Base-by-base conservation (phyloP, 2,797 vertebrate genomes). In the Adelosebastes latens region DNA sequence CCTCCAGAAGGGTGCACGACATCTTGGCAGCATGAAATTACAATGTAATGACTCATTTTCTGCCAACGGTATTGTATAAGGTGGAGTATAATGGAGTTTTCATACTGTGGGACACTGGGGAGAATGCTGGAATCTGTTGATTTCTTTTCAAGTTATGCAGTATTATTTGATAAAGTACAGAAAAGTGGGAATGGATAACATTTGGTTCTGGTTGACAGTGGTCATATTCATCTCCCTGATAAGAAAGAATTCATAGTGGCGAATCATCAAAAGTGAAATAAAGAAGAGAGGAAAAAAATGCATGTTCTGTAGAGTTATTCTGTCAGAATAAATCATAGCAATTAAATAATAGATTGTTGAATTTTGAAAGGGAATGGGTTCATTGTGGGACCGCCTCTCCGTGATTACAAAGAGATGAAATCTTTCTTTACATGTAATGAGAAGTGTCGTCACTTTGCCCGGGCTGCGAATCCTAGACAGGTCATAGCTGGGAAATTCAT, bases 281-380 rank as follows among this genome's bases (percentile, higher is more conserved):
- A 85, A 87, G 72, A 83, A 42, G 39, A 36, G 66, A 79, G 59
- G 10, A 77, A 79, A 80, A 68, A 82, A 83, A 82, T 31, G 67
- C 81, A 87, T 87, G 69, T 91, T 90, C 89, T 68, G 71, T 72
- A 56, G 75, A 86, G 84, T 87, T 86, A 87, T 91, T 91, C 84
- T 86, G 80, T 90, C 86, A 88, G 89, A 95, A 94, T 92, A 92
- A 94, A 91, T 93, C 77, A 94, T 83, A 73, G 81, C 90, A 93
- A 93, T 94, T 94, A 89, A 93, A 95, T 95, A 94, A 94, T 93
- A 85, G 84, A 94, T 94, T 87, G 81, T 80, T 91, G 88, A 91
- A 91, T 89, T 53, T 87, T 86, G 81, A 94, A 94, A 92, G 87
- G 81, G 89, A 91, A 92, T 89, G 81, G 82, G 88, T 91, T 92